Conservation (phyloP, 64 coral and sea anemone genomes). For the Stylophora pistillata region DNA sequence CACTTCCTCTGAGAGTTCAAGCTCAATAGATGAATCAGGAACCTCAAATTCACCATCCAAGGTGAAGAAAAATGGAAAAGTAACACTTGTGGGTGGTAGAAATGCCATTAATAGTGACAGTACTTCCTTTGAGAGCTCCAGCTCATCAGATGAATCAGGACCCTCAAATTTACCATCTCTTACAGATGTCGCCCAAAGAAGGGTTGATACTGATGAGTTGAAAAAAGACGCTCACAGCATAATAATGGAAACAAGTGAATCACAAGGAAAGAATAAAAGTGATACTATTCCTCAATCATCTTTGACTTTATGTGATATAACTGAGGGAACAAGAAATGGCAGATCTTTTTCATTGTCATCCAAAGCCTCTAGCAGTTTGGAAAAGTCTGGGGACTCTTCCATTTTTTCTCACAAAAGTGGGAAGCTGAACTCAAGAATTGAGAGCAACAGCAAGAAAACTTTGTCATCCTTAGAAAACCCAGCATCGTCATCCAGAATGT, state of each 20-base stretch:
- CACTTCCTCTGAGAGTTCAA: slow-evolving; percentile 12
- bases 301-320: background rate
- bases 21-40: background rate
- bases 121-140: background rate
- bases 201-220: too few relatives aligned
- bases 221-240: too few relatives aligned
- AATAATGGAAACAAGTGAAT: too few relatives aligned
- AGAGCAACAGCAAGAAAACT: background rate
- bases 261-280: too few relatives aligned
- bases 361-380: background rate
- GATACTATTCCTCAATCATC: background rate
- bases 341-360: background rate
- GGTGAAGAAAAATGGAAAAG: background rate
- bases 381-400: background rate
- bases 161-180: too few relatives aligned
- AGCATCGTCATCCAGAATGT: background rate
- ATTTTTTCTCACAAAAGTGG: background rate
- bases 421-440: background rate
- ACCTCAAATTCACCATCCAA: background rate
- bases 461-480: background rate
- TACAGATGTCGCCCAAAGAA: too few relatives aligned
- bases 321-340: background rate
- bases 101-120: background rate
- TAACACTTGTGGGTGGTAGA: background rate
- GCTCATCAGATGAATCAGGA: too few relatives aligned